A percentile compares a stretch with the other conserved stretches of the same genome.
phyloP scores from a whole-genome alignment of 2,797 vertebrate genomes.

The Euphonia xanthogaster region DNA sequence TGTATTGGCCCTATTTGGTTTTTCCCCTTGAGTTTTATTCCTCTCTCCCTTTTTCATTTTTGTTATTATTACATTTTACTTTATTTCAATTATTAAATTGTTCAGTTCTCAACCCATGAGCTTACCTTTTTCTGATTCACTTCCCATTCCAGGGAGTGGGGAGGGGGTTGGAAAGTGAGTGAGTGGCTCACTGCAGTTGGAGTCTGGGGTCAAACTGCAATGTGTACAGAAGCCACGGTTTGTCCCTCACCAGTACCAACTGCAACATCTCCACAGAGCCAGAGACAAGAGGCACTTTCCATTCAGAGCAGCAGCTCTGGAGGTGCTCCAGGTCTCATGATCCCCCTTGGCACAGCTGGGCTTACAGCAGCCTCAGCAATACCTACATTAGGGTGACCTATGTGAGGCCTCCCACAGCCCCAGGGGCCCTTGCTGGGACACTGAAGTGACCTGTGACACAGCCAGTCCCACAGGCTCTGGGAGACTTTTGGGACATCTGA shows the following conservation, averaged over 20 bases:
- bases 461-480: not conserved
- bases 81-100: not conserved
- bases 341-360: fast-evolving
- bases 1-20: not conserved
- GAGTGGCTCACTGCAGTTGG: not conserved
- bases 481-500: not conserved
- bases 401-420: not conserved
- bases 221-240: fast-evolving
- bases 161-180: not conserved
- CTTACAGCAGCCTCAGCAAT: not conserved
- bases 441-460: not conserved
- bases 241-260: not conserved
- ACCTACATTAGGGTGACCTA: fast-evolving
- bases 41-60: not conserved
- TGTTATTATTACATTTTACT: not conserved
- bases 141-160: not conserved
- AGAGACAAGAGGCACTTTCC: not conserved
- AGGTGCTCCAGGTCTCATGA: not conserved
- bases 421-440: not conserved
- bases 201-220: not conserved
- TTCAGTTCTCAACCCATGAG: not conserved
- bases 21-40: not conserved
- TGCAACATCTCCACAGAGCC: not conserved
- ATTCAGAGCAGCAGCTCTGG: not conserved
- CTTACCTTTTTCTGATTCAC: not conserved